Conservation (phyloP, 2,113 vertebrate genomes). For the Capricornis sumatraensis region DNA sequence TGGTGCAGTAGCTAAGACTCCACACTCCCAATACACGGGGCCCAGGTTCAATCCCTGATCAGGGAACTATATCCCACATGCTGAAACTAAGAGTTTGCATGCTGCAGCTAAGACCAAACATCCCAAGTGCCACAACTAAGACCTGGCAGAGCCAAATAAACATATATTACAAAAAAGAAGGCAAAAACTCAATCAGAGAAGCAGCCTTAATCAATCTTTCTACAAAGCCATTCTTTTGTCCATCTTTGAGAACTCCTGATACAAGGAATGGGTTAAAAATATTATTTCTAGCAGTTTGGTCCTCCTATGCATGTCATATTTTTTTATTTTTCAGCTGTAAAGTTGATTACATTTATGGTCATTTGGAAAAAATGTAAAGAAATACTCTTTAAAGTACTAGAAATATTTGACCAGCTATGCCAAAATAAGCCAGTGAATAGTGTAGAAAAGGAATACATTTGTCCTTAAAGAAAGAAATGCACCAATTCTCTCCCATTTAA, state of each 20-base stretch:
- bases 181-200: neutral
- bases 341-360: neutral
- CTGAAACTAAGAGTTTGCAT: neutral
- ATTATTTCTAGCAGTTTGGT: neutral
- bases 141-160: neutral
- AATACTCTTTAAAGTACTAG: neutral
- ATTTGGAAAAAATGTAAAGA: neutral
- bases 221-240: neutral
- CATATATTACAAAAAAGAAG: neutral
- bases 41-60: neutral
- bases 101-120: neutral
- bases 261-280: neutral
- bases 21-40: neutral
- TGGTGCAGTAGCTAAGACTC: neutral
- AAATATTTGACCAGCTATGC: neutral
- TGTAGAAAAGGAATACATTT: neutral
- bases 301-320: neutral
- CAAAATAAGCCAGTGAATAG: neutral
- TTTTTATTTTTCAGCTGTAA: neutral
- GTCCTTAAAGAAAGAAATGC: neutral
- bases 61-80: neutral
- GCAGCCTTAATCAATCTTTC: neutral
- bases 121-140: neutral
- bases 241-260: neutral
- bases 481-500: neutral